Evolutionary conservation across 2,888 invertebrate genomes (phyloP), one percentile per base, ranked within the genome.

Genomic region (Hypercompe scribonia): DNA sequence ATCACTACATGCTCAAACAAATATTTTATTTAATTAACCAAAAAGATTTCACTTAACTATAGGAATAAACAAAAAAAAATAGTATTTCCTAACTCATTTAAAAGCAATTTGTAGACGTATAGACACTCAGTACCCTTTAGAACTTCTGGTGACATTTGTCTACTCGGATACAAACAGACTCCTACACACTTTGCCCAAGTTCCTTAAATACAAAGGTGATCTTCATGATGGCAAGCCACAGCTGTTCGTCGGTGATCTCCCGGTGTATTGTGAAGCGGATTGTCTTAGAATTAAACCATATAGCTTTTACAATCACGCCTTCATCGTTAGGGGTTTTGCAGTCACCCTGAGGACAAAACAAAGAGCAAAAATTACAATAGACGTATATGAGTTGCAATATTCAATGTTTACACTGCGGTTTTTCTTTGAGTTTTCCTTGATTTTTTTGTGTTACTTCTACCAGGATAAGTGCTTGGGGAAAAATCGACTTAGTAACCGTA

Each of bases 261-360:
- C 97, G 96, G 90, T 98, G 97, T 7, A 97, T 88, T 18, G 98
- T 97, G 77, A 98, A 93, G 68, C 98, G 95, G 1, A 97, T 93
- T 34, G 96, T 96, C 68, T 96, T 95, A 75, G 95, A 91, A 78
- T 97, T 96, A 81, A 97, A 94, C 7, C 96, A 95, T 68, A 96
- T 93, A 54, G 96, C 96, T 86, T 97, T 96, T 3, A 98, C 94
- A 72, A 96, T 93, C 73, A 97, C 92, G 2, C 94, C 94, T 71
- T 95, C 93, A 71, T 94, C 95, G 84, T 93, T 87, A 0, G 90
- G 77, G 0, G 95, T 94, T 70, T 95, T 94, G 86, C 95, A 95
- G 83, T 93, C 92, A 11, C 93, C 93, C 93, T 95, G 86, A 7
- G 64, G 24, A 31, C 21, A 79, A 61, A 33, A n/a, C n/a, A 24